phyloP scores from a whole-genome alignment of 2,797 vertebrate genomes.

The Myripristis murdjan region DNA sequence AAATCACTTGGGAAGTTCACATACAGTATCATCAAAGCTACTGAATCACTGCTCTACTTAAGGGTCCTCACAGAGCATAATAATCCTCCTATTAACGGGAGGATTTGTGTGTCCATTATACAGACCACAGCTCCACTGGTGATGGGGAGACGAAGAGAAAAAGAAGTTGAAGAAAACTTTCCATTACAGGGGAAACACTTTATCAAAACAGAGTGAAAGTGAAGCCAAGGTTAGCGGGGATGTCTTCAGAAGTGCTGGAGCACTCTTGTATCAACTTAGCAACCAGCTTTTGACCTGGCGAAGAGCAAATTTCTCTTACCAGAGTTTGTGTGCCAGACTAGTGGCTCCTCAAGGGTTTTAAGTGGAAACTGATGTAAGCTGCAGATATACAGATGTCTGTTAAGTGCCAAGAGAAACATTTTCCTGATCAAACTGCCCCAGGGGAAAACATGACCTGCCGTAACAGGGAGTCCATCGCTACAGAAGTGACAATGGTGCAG shows the following conservation, averaged over 20 bases:
- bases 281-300: slow-evolving; percentile 22
- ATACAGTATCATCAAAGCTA: slow-evolving; percentile 31
- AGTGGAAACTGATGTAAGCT: slow-evolving; percentile 72
- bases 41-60: slow-evolving; percentile 40
- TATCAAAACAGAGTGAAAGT: slow-evolving; percentile 34
- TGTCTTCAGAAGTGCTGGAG: not conserved
- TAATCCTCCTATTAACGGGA: slow-evolving; percentile 46
- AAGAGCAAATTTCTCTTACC: slow-evolving; percentile 16
- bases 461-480: slow-evolving; percentile 20
- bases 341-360: slow-evolving; percentile 29
- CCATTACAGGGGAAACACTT: slow-evolving; percentile 36
- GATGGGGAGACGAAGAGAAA: slow-evolving; percentile 26
- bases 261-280: slow-evolving; percentile 10
- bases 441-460: slow-evolving; percentile 27
- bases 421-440: slow-evolving; percentile 30
- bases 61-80: slow-evolving; percentile 11
- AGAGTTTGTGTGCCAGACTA: slow-evolving; percentile 2
- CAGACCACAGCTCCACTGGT: slow-evolving; percentile 27
- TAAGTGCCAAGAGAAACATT: slow-evolving; percentile 43
- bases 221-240: not conserved
- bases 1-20: slow-evolving; percentile 21
- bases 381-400: slow-evolving; percentile 57
- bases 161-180: slow-evolving; percentile 8
- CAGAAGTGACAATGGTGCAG: slow-evolving; percentile 37
- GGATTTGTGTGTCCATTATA: slow-evolving; percentile 46